Evolutionary conservation across 1,140 invertebrate species (phyloP), one percentile per base, ranked within the genome.

Genomic region (Metopolophium dirhodum): DNA sequence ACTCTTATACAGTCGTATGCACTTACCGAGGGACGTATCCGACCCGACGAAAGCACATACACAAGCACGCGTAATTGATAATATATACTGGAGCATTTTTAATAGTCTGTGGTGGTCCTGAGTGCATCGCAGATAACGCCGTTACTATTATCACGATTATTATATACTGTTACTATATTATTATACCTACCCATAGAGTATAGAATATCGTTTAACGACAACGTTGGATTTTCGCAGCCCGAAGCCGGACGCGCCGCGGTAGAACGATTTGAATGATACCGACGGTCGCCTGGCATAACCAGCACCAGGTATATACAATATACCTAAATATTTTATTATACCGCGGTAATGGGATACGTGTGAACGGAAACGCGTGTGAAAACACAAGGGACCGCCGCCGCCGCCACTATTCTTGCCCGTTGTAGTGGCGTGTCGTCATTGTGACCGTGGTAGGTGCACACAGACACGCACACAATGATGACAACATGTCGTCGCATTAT

Each of bases 401-500:
- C 14, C 26, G 14, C 35, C 37, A 20, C 54, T 90, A n/a, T 88
- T 41, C 37, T 88, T 18, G 30, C 87, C 26, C 20, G 87, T n/a
- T 54, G 1, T 49, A 51, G 18, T 35, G 87, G 30, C 86, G 30
- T 88, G 86, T 35, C 87, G 35, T 54, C 87, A 22, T 89, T 54
- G 87, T 41, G 88, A 57, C 88, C 88, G 35, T 35, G 3, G 47
- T 26, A 47, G 22, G 23, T 37, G 4, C 22, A 54, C 20, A 47
- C 18, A 51, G 20, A 51, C 7, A 88, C 18, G 14, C 20, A 22
- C 49, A n/a, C 8, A 89, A 57, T 57, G 87, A 57, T 57, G 87
- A 54, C 49, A 57, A 37, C 87, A 35, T 89, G 88, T 89, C 49
- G 51, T 89, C 87, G 87, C n/a, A 88, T 51, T 88, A 88, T 35